Conservation (phyloP, 2,113 vertebrate species). For the Microcebus griseorufus region DNA sequence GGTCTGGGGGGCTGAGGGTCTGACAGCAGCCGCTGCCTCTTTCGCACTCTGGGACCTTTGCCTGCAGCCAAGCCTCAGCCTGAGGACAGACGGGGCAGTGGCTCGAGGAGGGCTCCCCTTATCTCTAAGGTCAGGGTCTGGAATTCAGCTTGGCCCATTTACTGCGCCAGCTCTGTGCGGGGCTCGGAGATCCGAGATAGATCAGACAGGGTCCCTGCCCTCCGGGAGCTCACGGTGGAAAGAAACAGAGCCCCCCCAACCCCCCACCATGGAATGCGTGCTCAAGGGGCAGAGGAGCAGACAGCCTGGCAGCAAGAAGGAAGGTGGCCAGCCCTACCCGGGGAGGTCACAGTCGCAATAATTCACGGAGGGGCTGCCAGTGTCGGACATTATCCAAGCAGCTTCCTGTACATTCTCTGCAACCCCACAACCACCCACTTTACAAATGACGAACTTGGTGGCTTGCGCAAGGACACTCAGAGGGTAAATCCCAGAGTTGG, state of each 20-base stretch:
- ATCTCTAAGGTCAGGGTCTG: background rate
- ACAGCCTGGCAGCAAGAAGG: background rate
- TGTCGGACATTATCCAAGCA: background rate
- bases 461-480: background rate
- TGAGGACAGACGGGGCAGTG: background rate
- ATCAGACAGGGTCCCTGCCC: background rate
- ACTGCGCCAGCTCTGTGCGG: background rate
- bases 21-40: background rate
- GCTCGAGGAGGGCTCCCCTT: background rate
- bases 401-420: background rate
- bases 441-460: background rate
- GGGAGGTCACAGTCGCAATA: background rate
- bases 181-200: background rate
- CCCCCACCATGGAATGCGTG: background rate
- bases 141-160: background rate
- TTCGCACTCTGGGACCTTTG: background rate
- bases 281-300: background rate
- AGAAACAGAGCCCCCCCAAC: background rate
- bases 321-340: background rate
- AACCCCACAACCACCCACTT: background rate
- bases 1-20: background rate
- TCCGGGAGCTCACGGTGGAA: background rate
- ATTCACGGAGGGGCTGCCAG: background rate
- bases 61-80: background rate
- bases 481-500: background rate